Base-by-base conservation (phyloP, 1,140 invertebrate genomes). In the Pogonus chalceus region DNA sequence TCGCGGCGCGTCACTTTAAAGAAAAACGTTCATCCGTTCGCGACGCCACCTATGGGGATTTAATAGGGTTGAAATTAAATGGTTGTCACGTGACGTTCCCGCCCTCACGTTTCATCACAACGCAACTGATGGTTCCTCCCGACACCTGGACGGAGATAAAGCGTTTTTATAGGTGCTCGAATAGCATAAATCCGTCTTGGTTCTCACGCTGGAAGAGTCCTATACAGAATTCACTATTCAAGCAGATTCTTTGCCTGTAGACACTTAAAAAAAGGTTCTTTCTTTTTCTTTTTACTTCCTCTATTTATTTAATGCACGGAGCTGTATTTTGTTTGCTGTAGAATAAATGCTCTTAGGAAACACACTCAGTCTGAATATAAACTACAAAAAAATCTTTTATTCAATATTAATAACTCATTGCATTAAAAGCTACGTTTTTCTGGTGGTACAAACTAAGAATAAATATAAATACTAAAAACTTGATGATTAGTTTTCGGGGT, bases 31-130 rank as follows among this genome's bases (percentile, higher is more conserved):
- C 37, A 43, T 43, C 18, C 37, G 18, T 43, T 18, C 9, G 7
- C 37, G 18, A 9, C 37, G 18, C 18, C 37, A 43, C 37, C 37
- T 43, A 43, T 43, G 37, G 37, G 37, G 37, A 43, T 43, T 43
- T 43, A 43, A 43, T 43, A 43, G 37, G 37, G 37, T 43, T 18
- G 37, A 43, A 43, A 43, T 43, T 43, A 43, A 43, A 43, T 43
- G 37, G 37, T 16, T 43, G 37, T 43, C 37, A 43, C 37, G 37
- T 43, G 37, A 43, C 18, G 37, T 43, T 10, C 37, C 37, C 7
- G 7, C 37, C 9, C 18, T 16, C 37, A 12, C 37, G 37, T 43
- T 18, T 43, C 9, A 4, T 7, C 18, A 16, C 18, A 4, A 4
- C 3, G 37, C 37, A 4, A 16, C 9, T 16, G 37, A 43, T 18